phyloP scores from a whole-genome alignment of 2,888 invertebrate genomes.

The Cremastinae sp. region DNA sequence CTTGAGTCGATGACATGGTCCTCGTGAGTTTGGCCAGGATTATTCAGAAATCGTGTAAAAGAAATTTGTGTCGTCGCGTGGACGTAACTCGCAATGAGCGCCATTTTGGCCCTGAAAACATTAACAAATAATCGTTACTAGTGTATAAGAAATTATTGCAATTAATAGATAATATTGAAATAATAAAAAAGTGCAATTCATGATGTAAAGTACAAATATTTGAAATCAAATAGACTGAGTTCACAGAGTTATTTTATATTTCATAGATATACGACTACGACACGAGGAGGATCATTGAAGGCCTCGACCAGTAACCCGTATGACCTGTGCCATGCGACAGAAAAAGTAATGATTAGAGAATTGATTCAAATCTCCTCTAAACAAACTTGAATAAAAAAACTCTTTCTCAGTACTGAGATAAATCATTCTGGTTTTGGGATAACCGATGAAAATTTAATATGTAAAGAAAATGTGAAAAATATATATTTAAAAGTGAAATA shows the following conservation, averaged over 20 bases:
- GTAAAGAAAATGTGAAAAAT: not conserved
- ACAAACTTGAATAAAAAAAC: not conserved
- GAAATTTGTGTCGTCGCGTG: conserved; percentile 84
- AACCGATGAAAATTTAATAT: not conserved
- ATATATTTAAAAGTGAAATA: not conserved
- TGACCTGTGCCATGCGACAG: conserved; percentile 23
- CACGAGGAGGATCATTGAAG: conserved; percentile 6
- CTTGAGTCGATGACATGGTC: conserved; percentile 71
- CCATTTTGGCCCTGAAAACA: conserved; percentile 91
- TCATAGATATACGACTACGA: not conserved
- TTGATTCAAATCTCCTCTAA: not conserved
- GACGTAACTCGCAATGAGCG: conserved; percentile 85
- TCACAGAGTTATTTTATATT: not conserved
- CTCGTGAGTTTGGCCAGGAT: conserved; percentile 67
- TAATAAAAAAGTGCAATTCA: too few relatives aligned
- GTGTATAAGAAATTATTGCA: not conserved
- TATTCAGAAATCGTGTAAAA: conserved; percentile 70
- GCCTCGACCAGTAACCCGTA: conserved; percentile 25
- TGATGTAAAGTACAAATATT: too few relatives aligned
- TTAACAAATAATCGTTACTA: not conserved
- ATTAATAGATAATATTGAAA: not conserved
- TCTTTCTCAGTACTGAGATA: not conserved
- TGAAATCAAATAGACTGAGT: too few relatives aligned
- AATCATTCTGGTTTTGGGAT: not conserved
- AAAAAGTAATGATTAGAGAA: conserved; percentile 34